phyloP scores from a whole-genome alignment of 2,113 vertebrate genomes.

The Callipepla californica region DNA sequence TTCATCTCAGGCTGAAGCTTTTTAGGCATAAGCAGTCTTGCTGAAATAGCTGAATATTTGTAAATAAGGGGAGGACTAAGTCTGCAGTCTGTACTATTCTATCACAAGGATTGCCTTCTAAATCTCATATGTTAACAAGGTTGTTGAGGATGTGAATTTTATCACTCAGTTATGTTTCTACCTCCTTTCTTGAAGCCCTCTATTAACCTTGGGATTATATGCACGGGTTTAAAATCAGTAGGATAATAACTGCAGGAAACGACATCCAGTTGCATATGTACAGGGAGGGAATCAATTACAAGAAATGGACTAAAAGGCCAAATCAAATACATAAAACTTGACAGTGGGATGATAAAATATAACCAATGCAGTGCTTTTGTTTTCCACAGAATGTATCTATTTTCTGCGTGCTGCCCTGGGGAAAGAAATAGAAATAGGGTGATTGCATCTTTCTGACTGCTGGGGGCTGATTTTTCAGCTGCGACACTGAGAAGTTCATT shows the following conservation, averaged over 20 bases:
- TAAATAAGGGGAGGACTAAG: neutral
- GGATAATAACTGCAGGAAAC: neutral
- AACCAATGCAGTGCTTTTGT: neutral
- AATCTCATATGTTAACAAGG: neutral
- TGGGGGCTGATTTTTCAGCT: neutral
- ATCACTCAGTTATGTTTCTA: neutral
- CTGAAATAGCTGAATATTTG: neutral
- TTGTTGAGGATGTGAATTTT: neutral
- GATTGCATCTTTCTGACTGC: neutral
- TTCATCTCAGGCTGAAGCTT: neutral
- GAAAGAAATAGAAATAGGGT: neutral
- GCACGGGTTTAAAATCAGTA: neutral
- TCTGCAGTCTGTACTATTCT: neutral
- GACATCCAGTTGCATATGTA: neutral
- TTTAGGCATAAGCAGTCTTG: neutral
- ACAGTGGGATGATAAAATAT: neutral
- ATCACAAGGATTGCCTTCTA: neutral
- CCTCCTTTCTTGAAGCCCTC: neutral
- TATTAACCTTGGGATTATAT: slow-evolving; percentile 16
- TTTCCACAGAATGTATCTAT: neutral
- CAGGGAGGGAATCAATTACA: neutral
- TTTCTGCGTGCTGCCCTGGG: neutral
- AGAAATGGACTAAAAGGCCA: neutral
- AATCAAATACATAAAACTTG: slow-evolving; percentile 30
- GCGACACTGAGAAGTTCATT: neutral